phyloP scores from a whole-genome alignment of 1,140 invertebrate genomes.

The Melitaea cinxia region DNA sequence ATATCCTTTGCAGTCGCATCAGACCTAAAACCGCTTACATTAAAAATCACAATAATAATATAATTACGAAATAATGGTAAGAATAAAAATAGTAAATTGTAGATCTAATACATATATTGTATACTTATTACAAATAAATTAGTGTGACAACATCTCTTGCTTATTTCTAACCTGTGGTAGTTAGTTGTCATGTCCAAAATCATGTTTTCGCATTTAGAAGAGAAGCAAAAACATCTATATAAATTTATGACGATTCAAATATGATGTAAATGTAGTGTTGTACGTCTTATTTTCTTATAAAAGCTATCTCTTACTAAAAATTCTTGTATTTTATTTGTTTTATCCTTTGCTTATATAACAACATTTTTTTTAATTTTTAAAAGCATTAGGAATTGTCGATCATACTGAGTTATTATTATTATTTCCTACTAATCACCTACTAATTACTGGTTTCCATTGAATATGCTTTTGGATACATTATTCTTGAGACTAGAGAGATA shows the following conservation, averaged over 20 bases:
- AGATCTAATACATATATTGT: neutral
- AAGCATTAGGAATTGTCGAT: too few species aligned
- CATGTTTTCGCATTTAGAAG: neutral
- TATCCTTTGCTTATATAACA: too few species aligned
- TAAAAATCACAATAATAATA: slow-evolving; percentile 34
- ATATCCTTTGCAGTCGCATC: slow-evolving; percentile 30
- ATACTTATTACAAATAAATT: slow-evolving; percentile 1
- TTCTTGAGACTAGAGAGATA: too few species aligned
- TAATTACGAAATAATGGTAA: slow-evolving; percentile 13
- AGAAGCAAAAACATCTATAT: too few species aligned
- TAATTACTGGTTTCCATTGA: too few species aligned
- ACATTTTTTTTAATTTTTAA: too few species aligned
- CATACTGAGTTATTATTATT: too few species aligned
- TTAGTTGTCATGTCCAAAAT: neutral
- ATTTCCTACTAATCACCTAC: too few species aligned
- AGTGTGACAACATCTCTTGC: neutral
- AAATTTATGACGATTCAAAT: too few species aligned
- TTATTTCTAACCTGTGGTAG: neutral
- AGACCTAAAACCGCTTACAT: slow-evolving; percentile 29
- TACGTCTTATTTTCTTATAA: neutral
- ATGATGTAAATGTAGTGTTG: neutral
- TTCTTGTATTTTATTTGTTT: too few species aligned
- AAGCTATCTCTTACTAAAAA: too few species aligned
- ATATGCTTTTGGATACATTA: too few species aligned
- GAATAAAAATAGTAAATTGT: neutral